A percentile compares a stretch with the other conserved stretches of the same genome.
Conservation (phyloP, 1,140 invertebrate genomes). For the Caerostris darwini region DNA sequence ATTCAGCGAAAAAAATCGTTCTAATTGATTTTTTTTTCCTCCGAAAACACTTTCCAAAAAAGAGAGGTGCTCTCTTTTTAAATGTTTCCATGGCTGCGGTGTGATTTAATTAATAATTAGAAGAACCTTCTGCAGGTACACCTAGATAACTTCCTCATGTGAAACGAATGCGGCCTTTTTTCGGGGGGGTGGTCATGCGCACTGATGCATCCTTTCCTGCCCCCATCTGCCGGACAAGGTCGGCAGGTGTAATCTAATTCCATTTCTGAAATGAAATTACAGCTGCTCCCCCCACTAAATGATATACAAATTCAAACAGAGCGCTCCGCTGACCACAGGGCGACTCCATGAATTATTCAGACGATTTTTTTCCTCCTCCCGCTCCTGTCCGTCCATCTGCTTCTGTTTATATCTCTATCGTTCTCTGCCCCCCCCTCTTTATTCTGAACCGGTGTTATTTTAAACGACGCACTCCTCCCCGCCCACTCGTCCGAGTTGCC, state of each 20-base stretch:
- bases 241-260: conserved; percentile 75
- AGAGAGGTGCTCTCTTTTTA: too few relatives aligned
- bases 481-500: too few relatives aligned
- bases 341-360: conserved; percentile 61
- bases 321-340: conserved; percentile 42
- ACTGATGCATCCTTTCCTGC: neutral
- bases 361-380: neutral
- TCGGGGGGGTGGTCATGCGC: neutral
- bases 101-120: too few relatives aligned
- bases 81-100: too few relatives aligned
- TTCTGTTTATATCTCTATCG: too few relatives aligned
- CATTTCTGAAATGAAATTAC: conserved; percentile 78
- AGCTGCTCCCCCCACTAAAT: conserved; percentile 42
- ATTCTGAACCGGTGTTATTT: neutral
- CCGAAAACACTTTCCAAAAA: too few relatives aligned
- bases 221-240: too few relatives aligned
- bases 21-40: too few relatives aligned
- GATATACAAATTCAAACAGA: conserved; percentile 73
- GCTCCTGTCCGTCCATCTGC: neutral
- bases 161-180: too few relatives aligned
- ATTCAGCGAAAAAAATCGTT: too few relatives aligned
- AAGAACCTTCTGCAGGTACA: too few relatives aligned
- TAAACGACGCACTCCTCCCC: neutral
- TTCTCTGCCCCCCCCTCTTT: neutral
- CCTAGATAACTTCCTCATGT: too few relatives aligned